Evolutionary conservation across 2,888 invertebrate species (phyloP).

Genomic region (Dinocampus coccinellae): DNA sequence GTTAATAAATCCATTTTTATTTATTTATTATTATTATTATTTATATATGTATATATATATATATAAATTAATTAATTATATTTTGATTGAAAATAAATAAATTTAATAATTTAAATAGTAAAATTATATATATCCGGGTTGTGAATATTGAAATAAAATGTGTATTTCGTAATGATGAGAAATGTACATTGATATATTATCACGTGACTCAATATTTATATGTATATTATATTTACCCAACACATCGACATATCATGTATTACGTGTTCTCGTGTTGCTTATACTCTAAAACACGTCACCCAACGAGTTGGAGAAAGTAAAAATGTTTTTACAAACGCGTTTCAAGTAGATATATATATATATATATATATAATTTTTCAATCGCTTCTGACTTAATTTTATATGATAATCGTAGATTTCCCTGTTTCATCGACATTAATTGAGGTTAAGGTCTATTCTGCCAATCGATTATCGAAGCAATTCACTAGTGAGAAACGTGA

Average conservation of each 20-base stretch:
- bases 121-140: too few relatives aligned
- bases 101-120: too few relatives aligned
- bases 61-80: too few relatives aligned
- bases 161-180: not conserved
- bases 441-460: constrained; percentile 47
- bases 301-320: constrained; percentile 12
- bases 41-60: too few relatives aligned
- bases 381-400: not conserved
- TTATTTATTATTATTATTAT: too few relatives aligned
- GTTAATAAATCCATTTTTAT: not conserved
- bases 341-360: not conserved
- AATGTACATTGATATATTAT: not conserved
- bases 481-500: not conserved
- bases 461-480: constrained; percentile 48
- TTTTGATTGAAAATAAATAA: too few relatives aligned
- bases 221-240: constrained; percentile 3
- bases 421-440: constrained; percentile 43
- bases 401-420: constrained; percentile 49
- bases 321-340: not conserved
- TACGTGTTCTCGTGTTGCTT: constrained; percentile 6
- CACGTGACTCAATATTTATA: not conserved
- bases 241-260: constrained; percentile 11
- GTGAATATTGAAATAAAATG: not conserved
- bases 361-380: not conserved
- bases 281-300: too few relatives aligned